Conservation (phyloP, 2,888 invertebrate species). For the Drosophila heteroneura region DNA sequence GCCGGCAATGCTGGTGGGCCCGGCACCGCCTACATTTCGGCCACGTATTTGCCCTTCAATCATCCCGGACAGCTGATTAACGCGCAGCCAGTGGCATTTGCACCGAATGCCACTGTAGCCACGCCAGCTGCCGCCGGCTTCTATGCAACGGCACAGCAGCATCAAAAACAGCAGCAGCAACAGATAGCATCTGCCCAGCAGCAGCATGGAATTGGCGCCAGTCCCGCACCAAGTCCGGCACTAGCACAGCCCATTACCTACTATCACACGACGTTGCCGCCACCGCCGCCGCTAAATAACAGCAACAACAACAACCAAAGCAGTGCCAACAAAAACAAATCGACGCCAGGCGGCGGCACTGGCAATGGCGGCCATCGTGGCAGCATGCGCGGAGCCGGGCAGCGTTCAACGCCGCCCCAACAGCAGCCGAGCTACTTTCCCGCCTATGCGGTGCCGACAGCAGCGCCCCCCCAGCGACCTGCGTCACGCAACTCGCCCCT, state of each 20-base stretch:
- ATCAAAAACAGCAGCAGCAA: slow-evolving; percentile 55
- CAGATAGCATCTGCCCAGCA: slow-evolving; percentile 39
- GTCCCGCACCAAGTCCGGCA: slow-evolving; percentile 19
- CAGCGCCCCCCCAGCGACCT: slow-evolving; percentile 65
- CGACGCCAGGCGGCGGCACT: slow-evolving; percentile 6
- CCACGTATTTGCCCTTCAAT: slow-evolving; percentile 52
- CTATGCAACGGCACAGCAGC: slow-evolving; percentile 28
- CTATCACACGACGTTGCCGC: slow-evolving; percentile 34
- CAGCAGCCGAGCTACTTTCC: slow-evolving; percentile 43
- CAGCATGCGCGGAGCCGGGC: slow-evolving; percentile 46
- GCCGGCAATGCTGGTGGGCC: slow-evolving; percentile 30
- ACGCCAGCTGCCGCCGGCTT: slow-evolving; percentile 32
- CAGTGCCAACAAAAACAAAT: slow-evolving; percentile 16
- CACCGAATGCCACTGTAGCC: slow-evolving; percentile 47
- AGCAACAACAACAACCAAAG: slow-evolving; percentile 28
- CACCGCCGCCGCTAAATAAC: slow-evolving; percentile 14
- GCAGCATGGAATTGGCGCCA: slow-evolving; percentile 36
- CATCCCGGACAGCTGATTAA: slow-evolving; percentile 50
- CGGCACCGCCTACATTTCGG: slow-evolving; percentile 40
- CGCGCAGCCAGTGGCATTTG: slow-evolving; percentile 50
- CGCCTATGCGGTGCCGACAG: slow-evolving; percentile 61
- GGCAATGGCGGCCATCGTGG: slow-evolving; percentile 42
- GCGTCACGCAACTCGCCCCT: slow-evolving; percentile 59
- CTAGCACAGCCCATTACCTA: slow-evolving; percentile 41
- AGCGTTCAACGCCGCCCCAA: slow-evolving; percentile 56